Evolutionary conservation across 37 sponge, comb jelly and placozoan genomes (phyloP), one percentile per base, ranked within the genome.

Genomic region (Bolinopsis microptera): DNA sequence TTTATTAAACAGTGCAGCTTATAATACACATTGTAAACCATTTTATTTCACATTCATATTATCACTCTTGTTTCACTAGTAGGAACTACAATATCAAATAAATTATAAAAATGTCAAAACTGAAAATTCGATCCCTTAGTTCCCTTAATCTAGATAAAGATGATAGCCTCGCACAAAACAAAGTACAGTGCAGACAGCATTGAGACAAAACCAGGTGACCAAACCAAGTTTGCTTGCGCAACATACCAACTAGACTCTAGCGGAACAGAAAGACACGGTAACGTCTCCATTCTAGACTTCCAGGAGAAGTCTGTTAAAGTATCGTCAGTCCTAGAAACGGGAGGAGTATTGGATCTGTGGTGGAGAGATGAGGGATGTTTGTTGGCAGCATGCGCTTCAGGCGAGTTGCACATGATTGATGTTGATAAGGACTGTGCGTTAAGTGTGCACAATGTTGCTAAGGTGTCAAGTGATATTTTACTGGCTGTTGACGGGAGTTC

Each of bases 191-290:
- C 90, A 0, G 90, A 86, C 61, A 86, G 90, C 22, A 41, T 86
- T 25, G 90, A 41, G 36, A 39, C n/a, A n/a, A 28, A 38, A 40
- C 90, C 90, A 16, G 90, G 90, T 30, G 21, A 77, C 80, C 9
- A 38, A 30, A 40, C 1, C 23, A 38, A 16, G n/a, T 86, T 86
- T 41, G 90, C 90, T 0, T 39, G 41, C 24, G 90, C 90, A 38
- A 86, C 90, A 38, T 86, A 86, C 90, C 90, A 86, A 25, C 61
- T 86, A 16, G 90, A 86, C 80, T 77, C 80, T 34, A 18, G 21
- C 2, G 36, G 36, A 30, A 38, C 34, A 26, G n/a, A 41, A 24
- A 38, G 90, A 34, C 26, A 39, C 13, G 90, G 90, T 40, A 25
- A 86, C 22, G 61, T 86, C 24, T 41, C 90, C 61, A 13, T 86